A percentile compares a stretch with the other conserved stretches of the same genome.
These are phyloP conservation scores for Narcine bancroftii DNA, from an alignment of 2,113 vertebrate species.

Conservation along the genomic window DNA sequence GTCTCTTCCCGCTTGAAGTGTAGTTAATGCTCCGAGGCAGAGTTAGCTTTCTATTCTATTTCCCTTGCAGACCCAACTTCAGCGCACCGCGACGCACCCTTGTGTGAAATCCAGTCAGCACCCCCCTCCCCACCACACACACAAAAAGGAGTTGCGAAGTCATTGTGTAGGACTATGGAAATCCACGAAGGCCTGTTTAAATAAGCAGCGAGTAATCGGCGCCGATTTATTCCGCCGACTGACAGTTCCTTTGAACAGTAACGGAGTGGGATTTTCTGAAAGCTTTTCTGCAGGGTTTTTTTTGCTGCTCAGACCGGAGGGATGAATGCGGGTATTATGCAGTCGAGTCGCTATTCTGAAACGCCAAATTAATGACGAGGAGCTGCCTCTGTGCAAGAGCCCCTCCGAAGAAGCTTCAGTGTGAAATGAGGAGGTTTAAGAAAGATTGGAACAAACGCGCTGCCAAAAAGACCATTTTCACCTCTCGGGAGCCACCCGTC, in stretches of 20 bases:
- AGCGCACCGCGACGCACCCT: conserved; percentile 21
- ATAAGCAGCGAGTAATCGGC: conserved; percentile 60
- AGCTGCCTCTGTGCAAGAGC: conserved; percentile 58
- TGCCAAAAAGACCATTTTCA: conserved; percentile 3
- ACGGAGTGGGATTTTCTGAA: conserved; percentile 72
- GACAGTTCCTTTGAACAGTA: conserved; percentile 72
- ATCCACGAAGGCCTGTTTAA: conserved; percentile 47
- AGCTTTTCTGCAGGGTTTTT: conserved; percentile 73
- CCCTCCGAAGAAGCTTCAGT: neutral
- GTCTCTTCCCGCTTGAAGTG: neutral
- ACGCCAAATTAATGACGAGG: conserved; percentile 81
- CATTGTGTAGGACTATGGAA: conserved; percentile 46
- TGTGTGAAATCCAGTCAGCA: conserved; percentile 20
- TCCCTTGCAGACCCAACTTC: neutral
- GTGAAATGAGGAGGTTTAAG: conserved; percentile 24
- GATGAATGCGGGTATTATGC: conserved; percentile 76
- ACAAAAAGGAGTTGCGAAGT: conserved; percentile 32
- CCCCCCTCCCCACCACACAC: neutral
- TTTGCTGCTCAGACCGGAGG: conserved; percentile 68
- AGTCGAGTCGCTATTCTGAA: conserved; percentile 71
- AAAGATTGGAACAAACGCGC: conserved; percentile 27
- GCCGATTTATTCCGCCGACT: conserved; percentile 64
- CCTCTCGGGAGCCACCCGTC: conserved; percentile 1
- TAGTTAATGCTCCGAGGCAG: neutral
- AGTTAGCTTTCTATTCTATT: conserved; percentile 6